Percentiles rank a stretch among this genome's conserved stretches.
phyloP scores from a whole-genome alignment of 2,113 vertebrate genomes.

The Andinoacara biseriatus region DNA sequence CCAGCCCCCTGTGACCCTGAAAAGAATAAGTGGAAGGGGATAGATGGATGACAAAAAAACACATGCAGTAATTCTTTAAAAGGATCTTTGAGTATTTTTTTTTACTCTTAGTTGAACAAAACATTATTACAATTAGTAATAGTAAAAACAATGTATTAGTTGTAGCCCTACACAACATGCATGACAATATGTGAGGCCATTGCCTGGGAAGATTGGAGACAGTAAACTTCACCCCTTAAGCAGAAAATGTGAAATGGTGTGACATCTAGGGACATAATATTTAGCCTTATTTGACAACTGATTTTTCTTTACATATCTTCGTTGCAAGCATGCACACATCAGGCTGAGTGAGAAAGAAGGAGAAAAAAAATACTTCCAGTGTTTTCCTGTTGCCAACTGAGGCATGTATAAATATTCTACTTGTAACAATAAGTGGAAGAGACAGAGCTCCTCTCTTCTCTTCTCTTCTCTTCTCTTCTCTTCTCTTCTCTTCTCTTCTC shows the following conservation, averaged over 20 bases:
- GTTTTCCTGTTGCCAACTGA: constrained; percentile 67
- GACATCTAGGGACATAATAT: not conserved
- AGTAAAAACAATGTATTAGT: not conserved
- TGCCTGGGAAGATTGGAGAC: not conserved
- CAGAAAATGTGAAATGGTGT: not conserved
- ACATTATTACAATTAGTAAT: not conserved
- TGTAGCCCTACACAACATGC: not conserved
- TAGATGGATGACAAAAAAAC: not conserved
- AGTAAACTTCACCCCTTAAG: not conserved
- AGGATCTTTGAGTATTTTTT: not conserved
- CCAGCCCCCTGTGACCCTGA: too few species aligned
- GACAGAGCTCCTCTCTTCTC: constrained; percentile 54
- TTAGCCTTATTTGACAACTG: constrained; percentile 40
- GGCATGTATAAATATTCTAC: constrained; percentile 71
- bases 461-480: not conserved
- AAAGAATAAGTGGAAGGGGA: too few species aligned
- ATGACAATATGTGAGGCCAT: not conserved
- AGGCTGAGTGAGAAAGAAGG: not conserved
- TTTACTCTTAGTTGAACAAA: not conserved
- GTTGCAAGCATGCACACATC: constrained; percentile 4
- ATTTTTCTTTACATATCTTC: constrained; percentile 35
- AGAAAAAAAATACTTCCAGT: constrained; percentile 29
- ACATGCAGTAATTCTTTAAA: not conserved
- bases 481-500: too few species aligned
- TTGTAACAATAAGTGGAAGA: constrained; percentile 70